Percentiles rank a stretch among this genome's conserved stretches.
These are phyloP conservation scores for Hyperopisus bebe DNA, from an alignment of 2,113 vertebrate species.

Conservation along the genomic window DNA sequence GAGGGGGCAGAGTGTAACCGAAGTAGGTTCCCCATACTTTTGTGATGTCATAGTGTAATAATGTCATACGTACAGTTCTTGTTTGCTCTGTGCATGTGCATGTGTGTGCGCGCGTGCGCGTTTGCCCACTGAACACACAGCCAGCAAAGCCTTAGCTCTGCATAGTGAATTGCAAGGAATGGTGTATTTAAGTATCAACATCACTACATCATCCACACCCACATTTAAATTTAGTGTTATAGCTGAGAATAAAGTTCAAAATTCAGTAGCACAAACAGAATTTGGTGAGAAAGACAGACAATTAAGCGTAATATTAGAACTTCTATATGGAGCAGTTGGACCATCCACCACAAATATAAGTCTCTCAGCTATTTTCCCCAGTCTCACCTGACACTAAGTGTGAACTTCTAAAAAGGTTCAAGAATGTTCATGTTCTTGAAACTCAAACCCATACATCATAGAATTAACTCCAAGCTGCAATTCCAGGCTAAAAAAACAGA, in stretches of 20 bases:
- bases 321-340: not conserved
- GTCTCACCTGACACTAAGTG: not conserved
- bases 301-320: not conserved
- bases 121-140: not conserved
- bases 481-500: not conserved
- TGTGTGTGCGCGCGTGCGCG: not conserved
- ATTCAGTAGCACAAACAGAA: not conserved
- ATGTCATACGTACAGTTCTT: not conserved
- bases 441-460: not conserved
- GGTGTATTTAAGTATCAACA: not conserved
- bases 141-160: not conserved
- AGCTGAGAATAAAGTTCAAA: not conserved
- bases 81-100: not conserved
- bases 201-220: not conserved
- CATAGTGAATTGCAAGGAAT: not conserved
- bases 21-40: not conserved
- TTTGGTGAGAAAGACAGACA: not conserved
- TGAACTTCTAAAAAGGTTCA: not conserved
- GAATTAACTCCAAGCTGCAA: not conserved
- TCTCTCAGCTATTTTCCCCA: not conserved
- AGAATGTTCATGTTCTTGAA: not conserved
- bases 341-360: not conserved
- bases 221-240: not conserved
- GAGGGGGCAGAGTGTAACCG: not conserved
- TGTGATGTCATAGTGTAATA: not conserved